These are phyloP conservation scores for Ganaspis brasiliensis DNA, from an alignment of 2,888 invertebrate species.

Conservation along the genomic window DNA sequence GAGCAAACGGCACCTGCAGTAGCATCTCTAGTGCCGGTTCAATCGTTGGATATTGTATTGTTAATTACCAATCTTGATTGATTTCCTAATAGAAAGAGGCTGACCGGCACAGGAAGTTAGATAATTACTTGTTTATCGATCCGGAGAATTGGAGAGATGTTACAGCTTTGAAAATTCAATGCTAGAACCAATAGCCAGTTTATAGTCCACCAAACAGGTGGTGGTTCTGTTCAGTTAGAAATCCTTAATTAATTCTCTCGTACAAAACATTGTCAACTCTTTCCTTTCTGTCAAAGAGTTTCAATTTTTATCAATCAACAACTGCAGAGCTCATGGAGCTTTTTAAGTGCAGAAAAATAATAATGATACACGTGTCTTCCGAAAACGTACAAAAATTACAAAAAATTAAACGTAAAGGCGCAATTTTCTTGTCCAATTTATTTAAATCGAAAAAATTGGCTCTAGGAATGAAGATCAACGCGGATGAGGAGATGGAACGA, in stretches of 20 bases:
- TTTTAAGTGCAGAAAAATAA: slow-evolving; percentile 64
- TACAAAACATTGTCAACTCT: no score
- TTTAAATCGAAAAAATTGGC: slow-evolving; percentile 74
- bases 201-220: slow-evolving; percentile 7
- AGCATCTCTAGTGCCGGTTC: slow-evolving; percentile 55
- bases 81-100: slow-evolving; percentile 17
- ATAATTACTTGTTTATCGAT: slow-evolving; percentile 35
- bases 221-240: background rate
- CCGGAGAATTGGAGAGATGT: slow-evolving; percentile 1
- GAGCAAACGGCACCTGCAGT: slow-evolving; percentile 57
- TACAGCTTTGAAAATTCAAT: background rate
- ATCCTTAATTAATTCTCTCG: background rate
- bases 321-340: slow-evolving; percentile 1
- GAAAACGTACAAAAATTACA: slow-evolving; percentile 75
- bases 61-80: slow-evolving; percentile 20
- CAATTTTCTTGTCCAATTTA: slow-evolving; percentile 74
- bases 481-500: slow-evolving; percentile 76
- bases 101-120: slow-evolving; percentile 4
- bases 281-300: no score
- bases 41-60: slow-evolving; percentile 49
- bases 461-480: slow-evolving; percentile 78
- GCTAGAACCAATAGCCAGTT: background rate
- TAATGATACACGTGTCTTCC: slow-evolving; percentile 77
- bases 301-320: no score
- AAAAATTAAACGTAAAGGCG: slow-evolving; percentile 76